Conservation (phyloP, 2,797 vertebrate genomes). For the Siniperca undulata region DNA sequence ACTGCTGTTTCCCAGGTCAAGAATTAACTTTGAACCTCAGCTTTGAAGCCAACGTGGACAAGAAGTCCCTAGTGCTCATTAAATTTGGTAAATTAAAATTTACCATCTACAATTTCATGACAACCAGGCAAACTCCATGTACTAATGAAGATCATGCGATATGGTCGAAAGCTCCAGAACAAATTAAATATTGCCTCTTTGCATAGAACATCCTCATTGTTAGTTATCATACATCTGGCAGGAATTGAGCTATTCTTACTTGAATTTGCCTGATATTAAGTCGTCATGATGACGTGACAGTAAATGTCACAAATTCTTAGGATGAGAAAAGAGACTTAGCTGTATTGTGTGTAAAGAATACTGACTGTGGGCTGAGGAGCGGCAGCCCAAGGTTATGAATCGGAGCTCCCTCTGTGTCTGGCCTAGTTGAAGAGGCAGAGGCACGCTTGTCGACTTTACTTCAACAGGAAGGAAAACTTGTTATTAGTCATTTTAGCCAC, state of each 20-base stretch:
- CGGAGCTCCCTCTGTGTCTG: slow-evolving; percentile 65
- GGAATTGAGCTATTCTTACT: background rate
- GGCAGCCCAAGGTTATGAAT: slow-evolving; percentile 41
- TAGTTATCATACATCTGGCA: background rate
- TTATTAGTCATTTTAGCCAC: slow-evolving; percentile 41
- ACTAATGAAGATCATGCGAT: too few relatives aligned
- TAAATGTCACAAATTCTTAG: background rate
- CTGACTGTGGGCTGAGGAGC: slow-evolving; percentile 47
- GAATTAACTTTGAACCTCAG: background rate
- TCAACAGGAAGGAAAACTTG: slow-evolving; percentile 20
- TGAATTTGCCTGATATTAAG: fast-evolving
- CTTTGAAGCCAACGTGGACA: background rate
- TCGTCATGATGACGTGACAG: background rate
- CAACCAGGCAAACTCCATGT: too few relatives aligned
- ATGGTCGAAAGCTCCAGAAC: background rate
- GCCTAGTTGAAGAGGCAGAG: slow-evolving; percentile 67
- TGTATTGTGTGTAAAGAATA: slow-evolving; percentile 8
- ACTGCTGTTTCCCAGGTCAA: background rate
- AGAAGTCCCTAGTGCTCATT: background rate
- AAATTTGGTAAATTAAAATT: background rate
- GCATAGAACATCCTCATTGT: background rate
- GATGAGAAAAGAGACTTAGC: background rate
- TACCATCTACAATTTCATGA: background rate
- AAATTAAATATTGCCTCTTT: background rate
- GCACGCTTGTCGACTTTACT: slow-evolving; percentile 19